Conservation (phyloP, 2,113 vertebrate species). For the Lethenteron camtschaticum region DNA sequence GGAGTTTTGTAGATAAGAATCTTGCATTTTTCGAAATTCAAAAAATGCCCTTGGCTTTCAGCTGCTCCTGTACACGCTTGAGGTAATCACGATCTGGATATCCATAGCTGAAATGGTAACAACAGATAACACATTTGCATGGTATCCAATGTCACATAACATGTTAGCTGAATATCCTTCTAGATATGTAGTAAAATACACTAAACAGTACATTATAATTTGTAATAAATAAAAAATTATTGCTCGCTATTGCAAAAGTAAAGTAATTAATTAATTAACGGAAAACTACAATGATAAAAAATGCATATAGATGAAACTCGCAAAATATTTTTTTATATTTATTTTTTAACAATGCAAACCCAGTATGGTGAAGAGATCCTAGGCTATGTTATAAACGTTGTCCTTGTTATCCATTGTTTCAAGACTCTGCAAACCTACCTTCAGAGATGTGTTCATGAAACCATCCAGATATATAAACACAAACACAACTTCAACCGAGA, state of each 20-base stretch:
- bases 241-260: neutral
- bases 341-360: neutral
- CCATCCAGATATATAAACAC: too few species aligned
- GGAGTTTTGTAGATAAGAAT: too few species aligned
- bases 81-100: slow-evolving; percentile 32
- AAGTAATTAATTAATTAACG: neutral
- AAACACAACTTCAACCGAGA: too few species aligned
- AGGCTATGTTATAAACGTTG: too few species aligned
- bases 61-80: slow-evolving; percentile 23
- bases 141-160: neutral
- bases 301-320: neutral
- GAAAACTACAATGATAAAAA: neutral
- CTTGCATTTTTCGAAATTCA: slow-evolving; percentile 9
- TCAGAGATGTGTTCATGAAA: too few species aligned
- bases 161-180: neutral
- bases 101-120: slow-evolving; percentile 20
- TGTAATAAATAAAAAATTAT: too few species aligned
- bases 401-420: too few species aligned
- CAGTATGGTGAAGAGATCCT: too few species aligned
- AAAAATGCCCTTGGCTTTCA: slow-evolving; percentile 37
- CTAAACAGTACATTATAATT: neutral
- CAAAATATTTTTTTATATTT: neutral
- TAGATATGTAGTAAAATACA: neutral
- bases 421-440: too few species aligned
- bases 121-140: neutral